Evolutionary conservation across 2,888 invertebrate genomes (phyloP), one percentile per base, ranked within the genome.

Genomic region (Polydrusus pterygomalis): DNA sequence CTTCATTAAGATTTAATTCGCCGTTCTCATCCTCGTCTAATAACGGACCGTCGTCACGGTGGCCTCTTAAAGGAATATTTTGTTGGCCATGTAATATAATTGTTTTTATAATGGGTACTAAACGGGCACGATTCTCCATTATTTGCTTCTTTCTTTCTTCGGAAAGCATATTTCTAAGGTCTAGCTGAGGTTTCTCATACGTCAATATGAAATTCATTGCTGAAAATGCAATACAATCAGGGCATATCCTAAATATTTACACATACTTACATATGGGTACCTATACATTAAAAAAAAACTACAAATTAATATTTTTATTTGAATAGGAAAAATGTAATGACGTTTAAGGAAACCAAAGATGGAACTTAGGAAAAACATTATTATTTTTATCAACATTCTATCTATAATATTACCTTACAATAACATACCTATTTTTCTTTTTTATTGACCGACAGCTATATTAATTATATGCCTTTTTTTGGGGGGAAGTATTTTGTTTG

Each of bases 31-130:
- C 40, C 5, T 56, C 11, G 11, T 30, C 17, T 17, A 56, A 34
- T n/a, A 69, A 18, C 6, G 20, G 40, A 2, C 69, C 54, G 58
- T 58, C 20, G 15, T 58, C 69, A 6, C 68, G 34, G 25, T 69
- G 69, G 8, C 69, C 69, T 7, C 69, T 25, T 25, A 69, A 25
- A 6, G 58, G 54, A 10, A 68, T 68, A 51, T 68, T 68, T 69
- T 58, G 58, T 25, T 15, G 30, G 9, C 58, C 69, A 10, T 47
- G 51, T 15, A 69, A 58, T 10, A 69, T 58, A 8, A 69, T n/a
- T 11, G 58, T 69, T 43, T 58, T 69, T 13, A 69, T 13, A 58
- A 69, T 69, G 2, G 69, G 69, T 11, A 13, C 34, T 30, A 58
- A 38, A 11, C 56, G 40, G 38, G 34, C 15, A 2, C 69, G 40